These are phyloP conservation scores for Microctonus hyperodae DNA, from an alignment of 2,888 invertebrate genomes.

Conservation along the genomic window DNA sequence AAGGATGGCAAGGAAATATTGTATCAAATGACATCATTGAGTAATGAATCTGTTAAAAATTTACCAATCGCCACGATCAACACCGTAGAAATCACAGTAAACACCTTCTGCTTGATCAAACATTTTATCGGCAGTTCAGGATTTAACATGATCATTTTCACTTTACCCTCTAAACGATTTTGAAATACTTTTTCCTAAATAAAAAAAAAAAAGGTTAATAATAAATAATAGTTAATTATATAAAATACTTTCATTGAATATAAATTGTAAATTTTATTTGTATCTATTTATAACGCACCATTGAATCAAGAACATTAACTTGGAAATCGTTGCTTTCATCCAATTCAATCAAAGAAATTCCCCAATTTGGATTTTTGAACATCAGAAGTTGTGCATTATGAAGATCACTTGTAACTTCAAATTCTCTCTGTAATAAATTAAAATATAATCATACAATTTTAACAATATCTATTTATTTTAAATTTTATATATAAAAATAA, in stretches of 20 bases:
- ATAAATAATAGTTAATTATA: too few relatives aligned
- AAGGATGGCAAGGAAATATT: background rate
- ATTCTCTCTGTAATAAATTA: slow-evolving; percentile 62
- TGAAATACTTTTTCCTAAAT: slow-evolving; percentile 66
- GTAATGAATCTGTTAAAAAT: slow-evolving; percentile 56
- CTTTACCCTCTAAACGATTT: slow-evolving; percentile 65
- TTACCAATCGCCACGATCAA: slow-evolving; percentile 62
- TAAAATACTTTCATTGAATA: too few relatives aligned
- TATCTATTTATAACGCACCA: too few relatives aligned
- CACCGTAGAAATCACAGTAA: slow-evolving; percentile 64
- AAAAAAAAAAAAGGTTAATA: slow-evolving; percentile 33
- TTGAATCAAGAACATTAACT: slow-evolving; percentile 54
- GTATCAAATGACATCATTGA: slow-evolving; percentile 37
- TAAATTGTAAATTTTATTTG: background rate
- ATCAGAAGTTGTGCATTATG: slow-evolving; percentile 75
- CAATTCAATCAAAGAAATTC: slow-evolving; percentile 68
- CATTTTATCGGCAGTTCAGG: slow-evolving; percentile 72
- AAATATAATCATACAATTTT: slow-evolving; percentile 28
- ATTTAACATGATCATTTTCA: slow-evolving; percentile 68
- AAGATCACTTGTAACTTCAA: slow-evolving; percentile 66
- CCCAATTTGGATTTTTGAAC: slow-evolving; percentile 77
- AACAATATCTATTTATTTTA: background rate
- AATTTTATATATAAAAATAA: background rate
- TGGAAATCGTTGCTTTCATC: slow-evolving; percentile 54
- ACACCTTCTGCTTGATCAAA: slow-evolving; percentile 68